A percentile compares a stretch with the other conserved stretches of the same genome.
Conservation (phyloP, 2,888 invertebrate species). For the Nasonia oneida region DNA sequence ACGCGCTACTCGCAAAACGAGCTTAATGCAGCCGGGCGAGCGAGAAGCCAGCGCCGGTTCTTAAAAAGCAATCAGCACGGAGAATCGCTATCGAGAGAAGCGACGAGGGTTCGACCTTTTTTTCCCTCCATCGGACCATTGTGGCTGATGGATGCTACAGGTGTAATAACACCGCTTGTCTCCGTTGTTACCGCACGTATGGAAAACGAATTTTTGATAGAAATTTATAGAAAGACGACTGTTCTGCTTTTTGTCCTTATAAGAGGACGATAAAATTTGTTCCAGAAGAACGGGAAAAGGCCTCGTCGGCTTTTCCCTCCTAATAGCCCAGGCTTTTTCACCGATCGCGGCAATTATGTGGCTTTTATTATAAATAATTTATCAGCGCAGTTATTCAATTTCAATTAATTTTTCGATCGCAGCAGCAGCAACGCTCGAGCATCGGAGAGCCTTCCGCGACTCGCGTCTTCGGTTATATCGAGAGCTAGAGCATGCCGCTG, state of each 20-base stretch:
- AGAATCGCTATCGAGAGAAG: neutral
- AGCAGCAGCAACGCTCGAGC: no score
- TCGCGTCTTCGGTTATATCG: constrained; percentile 4
- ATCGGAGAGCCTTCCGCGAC: neutral
- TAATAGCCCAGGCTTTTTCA: neutral
- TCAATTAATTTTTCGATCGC: constrained; percentile 42
- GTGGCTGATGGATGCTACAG: constrained; percentile 13
- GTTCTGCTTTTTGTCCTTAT: neutral
- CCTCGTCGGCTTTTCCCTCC: neutral
- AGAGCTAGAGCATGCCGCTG: constrained; percentile 3
- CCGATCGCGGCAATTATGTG: constrained; percentile 21
- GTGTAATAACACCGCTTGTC: neutral
- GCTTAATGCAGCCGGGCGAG: neutral
- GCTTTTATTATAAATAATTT: constrained; percentile 52
- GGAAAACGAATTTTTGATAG: neutral
- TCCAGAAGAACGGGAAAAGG: neutral
- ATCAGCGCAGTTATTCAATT: constrained; percentile 45
- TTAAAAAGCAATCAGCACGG: constrained; percentile 59
- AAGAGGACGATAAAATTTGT: neutral
- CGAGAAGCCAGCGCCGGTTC: constrained; percentile 16
- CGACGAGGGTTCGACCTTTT: constrained; percentile 20
- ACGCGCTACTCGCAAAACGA: constrained; percentile 1
- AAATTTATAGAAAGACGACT: neutral
- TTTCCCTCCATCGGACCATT: neutral
- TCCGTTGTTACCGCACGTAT: neutral